Evolutionary conservation across 2,113 vertebrate species (phyloP).

Genomic region (Bubo scandiacus): DNA sequence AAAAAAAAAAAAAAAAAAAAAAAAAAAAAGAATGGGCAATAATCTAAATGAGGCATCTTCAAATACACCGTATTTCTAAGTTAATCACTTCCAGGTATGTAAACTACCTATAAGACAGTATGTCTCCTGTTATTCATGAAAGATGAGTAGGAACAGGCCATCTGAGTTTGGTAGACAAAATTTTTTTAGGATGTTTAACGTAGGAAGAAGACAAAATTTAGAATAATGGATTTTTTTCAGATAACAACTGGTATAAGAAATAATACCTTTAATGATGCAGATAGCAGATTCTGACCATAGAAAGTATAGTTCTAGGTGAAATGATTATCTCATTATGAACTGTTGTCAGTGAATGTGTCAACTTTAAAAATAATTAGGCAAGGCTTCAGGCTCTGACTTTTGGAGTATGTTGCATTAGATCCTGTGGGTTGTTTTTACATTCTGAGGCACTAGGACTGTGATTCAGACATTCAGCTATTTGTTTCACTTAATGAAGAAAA

Average conservation of each 20-base stretch:
- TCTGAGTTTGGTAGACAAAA: not conserved
- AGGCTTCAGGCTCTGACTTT: not conserved
- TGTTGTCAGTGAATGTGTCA: not conserved
- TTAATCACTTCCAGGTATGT: not conserved
- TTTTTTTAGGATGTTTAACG: not conserved
- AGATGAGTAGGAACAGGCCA: not conserved
- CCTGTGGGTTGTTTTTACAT: not conserved
- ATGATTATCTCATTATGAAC: not conserved
- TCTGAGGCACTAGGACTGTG: not conserved
- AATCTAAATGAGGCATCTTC: not conserved
- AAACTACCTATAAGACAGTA: not conserved
- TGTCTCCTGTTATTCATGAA: not conserved
- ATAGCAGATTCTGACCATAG: not conserved
- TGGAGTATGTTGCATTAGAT: not conserved
- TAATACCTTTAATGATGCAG: not conserved
- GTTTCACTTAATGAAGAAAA: not conserved
- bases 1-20: not conserved
- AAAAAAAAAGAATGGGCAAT: not conserved
- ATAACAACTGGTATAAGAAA: not conserved
- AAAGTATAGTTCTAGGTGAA: not conserved
- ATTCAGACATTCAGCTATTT: not conserved
- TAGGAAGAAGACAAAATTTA: not conserved
- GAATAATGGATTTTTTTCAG: accelerated
- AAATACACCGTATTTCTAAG: not conserved
- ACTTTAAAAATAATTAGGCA: not conserved